Conservation (phyloP, 1,140 invertebrate genomes). For the Drosophila rhopaloa region DNA sequence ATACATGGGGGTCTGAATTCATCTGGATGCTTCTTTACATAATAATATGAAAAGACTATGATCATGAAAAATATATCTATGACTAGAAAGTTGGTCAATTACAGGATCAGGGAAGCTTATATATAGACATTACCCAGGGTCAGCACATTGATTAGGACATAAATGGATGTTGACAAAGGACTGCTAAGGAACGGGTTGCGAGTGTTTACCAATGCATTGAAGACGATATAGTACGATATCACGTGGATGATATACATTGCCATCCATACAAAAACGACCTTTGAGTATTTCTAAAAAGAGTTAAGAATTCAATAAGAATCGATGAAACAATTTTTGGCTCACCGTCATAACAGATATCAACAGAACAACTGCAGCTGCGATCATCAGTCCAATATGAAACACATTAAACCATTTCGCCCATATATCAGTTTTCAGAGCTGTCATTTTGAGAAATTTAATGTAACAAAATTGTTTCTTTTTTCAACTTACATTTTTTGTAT, state of each 20-base stretch:
- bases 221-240: constrained; percentile 30
- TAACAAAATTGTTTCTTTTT: not conserved
- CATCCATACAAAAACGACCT: constrained; percentile 20
- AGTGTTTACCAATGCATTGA: constrained; percentile 4
- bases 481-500: constrained; percentile 18
- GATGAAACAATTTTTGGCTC: not conserved
- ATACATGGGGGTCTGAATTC: constrained; percentile 7
- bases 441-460: not conserved
- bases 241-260: constrained; percentile 30
- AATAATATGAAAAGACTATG: constrained; percentile 14
- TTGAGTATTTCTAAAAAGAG: constrained; percentile 3
- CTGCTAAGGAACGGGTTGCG: constrained; percentile 22
- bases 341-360: constrained; percentile 26
- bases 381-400: constrained; percentile 35
- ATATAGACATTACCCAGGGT: constrained; percentile 11
- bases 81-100: constrained; percentile 9
- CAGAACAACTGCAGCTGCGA: constrained; percentile 22
- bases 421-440: constrained; percentile 12
- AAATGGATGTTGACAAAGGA: not conserved
- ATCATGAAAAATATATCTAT: constrained; percentile 22
- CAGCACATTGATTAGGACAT: constrained; percentile 8
- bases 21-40: constrained; percentile 14
- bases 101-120: not conserved
- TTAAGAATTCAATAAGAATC: not conserved
- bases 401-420: constrained; percentile 40